Conservation (phyloP, 2,888 invertebrate species). For the Sphecodes monilicornis region DNA sequence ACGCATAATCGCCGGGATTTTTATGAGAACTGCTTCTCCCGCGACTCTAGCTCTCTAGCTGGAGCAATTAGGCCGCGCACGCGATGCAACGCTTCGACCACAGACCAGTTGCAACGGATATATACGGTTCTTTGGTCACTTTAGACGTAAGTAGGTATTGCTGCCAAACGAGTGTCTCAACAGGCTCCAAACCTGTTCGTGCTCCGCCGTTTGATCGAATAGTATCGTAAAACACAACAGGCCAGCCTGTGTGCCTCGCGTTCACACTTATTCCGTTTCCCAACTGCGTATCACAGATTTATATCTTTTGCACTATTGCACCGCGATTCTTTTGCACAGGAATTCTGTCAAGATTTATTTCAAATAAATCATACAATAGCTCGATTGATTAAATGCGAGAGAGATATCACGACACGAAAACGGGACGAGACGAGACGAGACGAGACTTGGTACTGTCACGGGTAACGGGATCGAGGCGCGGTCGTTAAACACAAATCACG, state of each 20-base stretch:
- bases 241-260: conserved; percentile 5
- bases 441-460: conserved; percentile 31
- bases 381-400: not conserved
- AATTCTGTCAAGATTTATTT: not conserved
- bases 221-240: conserved; percentile 31
- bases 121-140: not conserved
- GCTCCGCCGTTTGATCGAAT: not conserved
- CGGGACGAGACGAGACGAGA: not conserved
- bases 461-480: conserved; percentile 63
- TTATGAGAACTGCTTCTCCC: conserved; percentile 19
- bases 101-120: not conserved
- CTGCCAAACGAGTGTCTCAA: not conserved
- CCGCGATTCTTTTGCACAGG: not conserved
- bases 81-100: not conserved
- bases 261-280: not conserved
- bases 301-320: not conserved
- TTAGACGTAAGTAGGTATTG: not conserved
- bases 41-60: not conserved
- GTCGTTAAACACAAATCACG: conserved; percentile 53
- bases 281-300: not conserved
- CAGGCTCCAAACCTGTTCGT: not conserved
- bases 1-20: conserved; percentile 72
- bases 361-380: not conserved
- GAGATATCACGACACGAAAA: not conserved
- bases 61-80: conserved; percentile 4